phyloP scores from a whole-genome alignment of 1,140 invertebrate species.

The Zaprionus tsacasi region DNA sequence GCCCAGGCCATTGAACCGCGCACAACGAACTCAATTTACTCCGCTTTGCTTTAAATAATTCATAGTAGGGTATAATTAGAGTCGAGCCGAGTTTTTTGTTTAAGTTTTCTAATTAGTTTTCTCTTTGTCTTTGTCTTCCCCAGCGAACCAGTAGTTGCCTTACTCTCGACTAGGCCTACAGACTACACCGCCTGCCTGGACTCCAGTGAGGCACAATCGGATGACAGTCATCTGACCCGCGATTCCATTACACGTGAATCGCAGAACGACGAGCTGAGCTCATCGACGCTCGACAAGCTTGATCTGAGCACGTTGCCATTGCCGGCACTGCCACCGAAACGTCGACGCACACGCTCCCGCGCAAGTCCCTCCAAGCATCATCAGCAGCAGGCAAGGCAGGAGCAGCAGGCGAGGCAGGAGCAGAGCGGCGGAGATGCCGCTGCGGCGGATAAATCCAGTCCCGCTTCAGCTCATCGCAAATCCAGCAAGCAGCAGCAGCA shows the following conservation, averaged over 20 bases:
- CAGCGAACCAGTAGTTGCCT: slow-evolving; percentile 27
- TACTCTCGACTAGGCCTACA: slow-evolving; percentile 39
- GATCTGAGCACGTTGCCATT: slow-evolving; percentile 78
- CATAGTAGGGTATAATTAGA: slow-evolving; percentile 2
- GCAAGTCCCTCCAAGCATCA: slow-evolving; percentile 71
- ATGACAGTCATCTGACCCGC: slow-evolving; percentile 80
- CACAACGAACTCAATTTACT: slow-evolving; percentile 14
- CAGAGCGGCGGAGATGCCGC: slow-evolving; percentile 29
- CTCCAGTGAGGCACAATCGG: slow-evolving; percentile 79
- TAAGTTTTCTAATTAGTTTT: slow-evolving; percentile 14
- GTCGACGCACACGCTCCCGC: slow-evolving; percentile 67
- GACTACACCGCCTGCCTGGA: slow-evolving; percentile 74
- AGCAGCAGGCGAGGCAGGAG: slow-evolving; percentile 40
- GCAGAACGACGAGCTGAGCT: slow-evolving; percentile 78
- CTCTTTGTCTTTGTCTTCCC: not conserved
- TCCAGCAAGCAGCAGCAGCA: slow-evolving; percentile 15
- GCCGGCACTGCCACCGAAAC: slow-evolving; percentile 75
- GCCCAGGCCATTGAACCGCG: slow-evolving; percentile 20
- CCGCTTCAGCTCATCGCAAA: slow-evolving; percentile 19
- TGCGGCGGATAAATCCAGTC: slow-evolving; percentile 12
- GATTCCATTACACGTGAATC: slow-evolving; percentile 79
- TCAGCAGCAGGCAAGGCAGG: slow-evolving; percentile 37
- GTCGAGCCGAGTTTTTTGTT: not conserved
- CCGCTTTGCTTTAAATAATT: slow-evolving; percentile 15
- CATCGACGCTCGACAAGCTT: slow-evolving; percentile 77